Evolutionary conservation across 2,113 vertebrate species (phyloP).

Genomic region (Haemorhous mexicanus): DNA sequence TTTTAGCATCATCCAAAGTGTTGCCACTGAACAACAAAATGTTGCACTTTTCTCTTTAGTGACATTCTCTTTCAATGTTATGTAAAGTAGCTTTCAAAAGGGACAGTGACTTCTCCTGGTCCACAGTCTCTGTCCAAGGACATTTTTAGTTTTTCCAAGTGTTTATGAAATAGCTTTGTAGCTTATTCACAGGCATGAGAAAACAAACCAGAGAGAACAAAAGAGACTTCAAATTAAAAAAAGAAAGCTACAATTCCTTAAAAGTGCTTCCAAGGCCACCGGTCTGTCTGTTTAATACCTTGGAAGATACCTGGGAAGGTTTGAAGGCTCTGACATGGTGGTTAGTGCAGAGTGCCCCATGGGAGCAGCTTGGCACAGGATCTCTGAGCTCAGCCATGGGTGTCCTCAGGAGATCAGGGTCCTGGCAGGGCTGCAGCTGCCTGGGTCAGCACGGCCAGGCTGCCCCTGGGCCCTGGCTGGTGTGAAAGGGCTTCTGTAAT

Average conservation of each 20-base stretch:
- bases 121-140: background rate
- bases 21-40: background rate
- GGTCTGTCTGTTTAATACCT: background rate
- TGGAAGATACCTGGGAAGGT: background rate
- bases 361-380: background rate
- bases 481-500: background rate
- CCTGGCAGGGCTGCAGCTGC: background rate
- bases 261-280: background rate
- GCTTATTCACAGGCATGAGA: background rate
- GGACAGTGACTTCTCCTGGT: background rate
- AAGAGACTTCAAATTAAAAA: background rate
- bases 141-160: background rate
- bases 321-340: background rate
- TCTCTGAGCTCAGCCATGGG: rapidly evolving
- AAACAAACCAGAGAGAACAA: background rate
- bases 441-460: rapidly evolving
- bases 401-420: rapidly evolving
- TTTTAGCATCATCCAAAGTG: background rate
- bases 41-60: background rate
- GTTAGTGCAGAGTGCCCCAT: background rate
- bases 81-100: slow-evolving; percentile 29
- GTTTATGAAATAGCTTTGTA: slow-evolving; percentile 12
- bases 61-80: background rate
- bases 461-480: background rate
- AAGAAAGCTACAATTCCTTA: background rate